Conservation (phyloP, 2,113 vertebrate genomes). For the Psammodynastes pulverulentus region DNA sequence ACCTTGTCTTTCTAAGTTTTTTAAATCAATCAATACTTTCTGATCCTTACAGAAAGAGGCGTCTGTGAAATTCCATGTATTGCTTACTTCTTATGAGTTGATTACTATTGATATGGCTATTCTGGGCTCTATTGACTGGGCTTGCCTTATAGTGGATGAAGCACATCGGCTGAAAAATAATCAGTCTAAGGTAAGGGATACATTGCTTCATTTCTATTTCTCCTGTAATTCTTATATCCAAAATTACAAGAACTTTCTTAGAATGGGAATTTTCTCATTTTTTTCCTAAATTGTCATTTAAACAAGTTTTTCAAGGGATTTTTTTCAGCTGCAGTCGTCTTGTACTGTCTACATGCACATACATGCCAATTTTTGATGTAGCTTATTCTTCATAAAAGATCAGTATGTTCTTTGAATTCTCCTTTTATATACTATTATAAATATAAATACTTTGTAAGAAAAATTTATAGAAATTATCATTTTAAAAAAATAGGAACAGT, state of each 20-base stretch:
- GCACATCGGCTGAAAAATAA: constrained; percentile 97
- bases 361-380: background rate
- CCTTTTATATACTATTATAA: background rate
- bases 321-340: background rate
- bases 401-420: background rate
- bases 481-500: background rate
- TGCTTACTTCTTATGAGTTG: constrained; percentile 93
- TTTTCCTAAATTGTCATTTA: background rate
- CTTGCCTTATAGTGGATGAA: constrained; percentile 95
- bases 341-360: background rate
- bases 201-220: background rate
- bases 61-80: constrained; percentile 90
- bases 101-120: constrained; percentile 96
- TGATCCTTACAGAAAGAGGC: constrained; percentile 86
- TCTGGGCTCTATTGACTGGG: constrained; percentile 95
- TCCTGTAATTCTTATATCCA: background rate
- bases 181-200: constrained; percentile 86
- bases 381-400: background rate
- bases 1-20: background rate
- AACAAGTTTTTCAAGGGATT: background rate
- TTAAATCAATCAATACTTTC: background rate
- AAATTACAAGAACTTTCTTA: background rate
- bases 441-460: background rate
- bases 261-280: background rate
- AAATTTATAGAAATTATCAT: background rate